Conservation (phyloP, 2,113 vertebrate genomes). For the Xiphophorus couchianus region DNA sequence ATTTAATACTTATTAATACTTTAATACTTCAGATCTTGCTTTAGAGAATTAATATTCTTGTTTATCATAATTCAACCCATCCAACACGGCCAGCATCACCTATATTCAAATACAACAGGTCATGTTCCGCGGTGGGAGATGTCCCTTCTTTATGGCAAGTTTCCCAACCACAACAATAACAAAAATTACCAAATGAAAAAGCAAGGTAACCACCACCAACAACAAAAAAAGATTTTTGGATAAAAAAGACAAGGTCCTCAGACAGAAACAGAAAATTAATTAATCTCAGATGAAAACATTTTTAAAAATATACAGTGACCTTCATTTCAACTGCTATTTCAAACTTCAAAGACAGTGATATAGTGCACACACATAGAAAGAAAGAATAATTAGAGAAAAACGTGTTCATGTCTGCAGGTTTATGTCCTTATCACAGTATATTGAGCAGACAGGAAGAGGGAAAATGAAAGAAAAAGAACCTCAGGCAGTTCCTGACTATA, state of each 20-base stretch:
- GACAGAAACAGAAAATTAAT: constrained; percentile 38
- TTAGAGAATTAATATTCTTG: neutral
- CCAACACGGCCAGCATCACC: neutral
- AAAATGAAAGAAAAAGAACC: constrained; percentile 1
- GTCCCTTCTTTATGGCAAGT: neutral
- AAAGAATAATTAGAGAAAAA: constrained; percentile 37
- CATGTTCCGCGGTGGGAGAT: neutral
- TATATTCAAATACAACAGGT: neutral
- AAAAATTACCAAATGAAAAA: neutral
- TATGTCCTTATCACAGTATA: neutral
- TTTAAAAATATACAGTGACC: constrained; percentile 48
- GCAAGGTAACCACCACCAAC: neutral
- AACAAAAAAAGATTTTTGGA: constrained; percentile 1
- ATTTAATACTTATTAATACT: constrained; percentile 1
- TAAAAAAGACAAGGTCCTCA: neutral
- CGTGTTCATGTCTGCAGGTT: constrained; percentile 31
- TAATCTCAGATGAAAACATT: constrained; percentile 44
- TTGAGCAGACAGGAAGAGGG: neutral
- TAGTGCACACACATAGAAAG: constrained; percentile 3
- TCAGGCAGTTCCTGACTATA: constrained; percentile 17
- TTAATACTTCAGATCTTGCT: neutral
- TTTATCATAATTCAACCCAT: constrained; percentile 12
- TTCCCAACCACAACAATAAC: neutral
- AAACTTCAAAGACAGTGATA: constrained; percentile 56
- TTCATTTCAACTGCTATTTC: constrained; percentile 51